Base-by-base conservation (phyloP, 2,888 invertebrate species). In the Cordilura impudica region DNA sequence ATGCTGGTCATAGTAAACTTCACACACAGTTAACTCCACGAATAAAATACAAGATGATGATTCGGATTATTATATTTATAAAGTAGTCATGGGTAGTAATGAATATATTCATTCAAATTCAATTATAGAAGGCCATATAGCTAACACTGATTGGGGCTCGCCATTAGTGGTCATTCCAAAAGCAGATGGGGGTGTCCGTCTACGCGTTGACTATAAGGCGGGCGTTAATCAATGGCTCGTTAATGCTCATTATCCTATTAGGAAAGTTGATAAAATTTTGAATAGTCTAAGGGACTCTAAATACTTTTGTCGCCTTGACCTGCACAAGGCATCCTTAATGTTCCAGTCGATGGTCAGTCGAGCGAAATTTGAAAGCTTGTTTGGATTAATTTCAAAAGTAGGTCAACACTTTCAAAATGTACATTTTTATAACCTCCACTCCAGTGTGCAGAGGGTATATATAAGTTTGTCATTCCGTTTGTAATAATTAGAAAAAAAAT, bases 151-250 rank as follows among this genome's bases (percentile, higher is more conserved):
- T 45, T 72, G 45, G 72, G 65, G 35, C 7, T 65, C 65, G 23
- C 65, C 69, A 4, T 19, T 72, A 2, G 65, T 72, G 4, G 72
- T 53, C 0, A 53, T 71, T 53, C 61, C 60, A n/a, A 71, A 71
- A 18, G 14, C 54, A 2, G 31, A 63, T 51, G 51, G 56, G n/a
- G 58, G 66, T 1, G 58, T 73, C 4, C 54, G 47, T 0, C n/a
- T 72, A 10, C 63, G 63, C 26, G 63, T 63, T 0, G 54, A 72
- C n/a, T 72, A 65, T n/a, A 72, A 65, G 14, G 56, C 54, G 1
- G 66, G 54, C 2, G 54, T 66, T 18, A 66, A 66, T 7, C 54
- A 66, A n/a, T 8, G 43, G 10, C 3, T 66, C 8, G 54, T 54
- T 10, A 29, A 54, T n/a, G 47, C 60, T 4, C 51, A 70, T 16